Base-by-base conservation (phyloP, 2,113 vertebrate genomes). In the Sinocyclocheilus anshuiensis region DNA sequence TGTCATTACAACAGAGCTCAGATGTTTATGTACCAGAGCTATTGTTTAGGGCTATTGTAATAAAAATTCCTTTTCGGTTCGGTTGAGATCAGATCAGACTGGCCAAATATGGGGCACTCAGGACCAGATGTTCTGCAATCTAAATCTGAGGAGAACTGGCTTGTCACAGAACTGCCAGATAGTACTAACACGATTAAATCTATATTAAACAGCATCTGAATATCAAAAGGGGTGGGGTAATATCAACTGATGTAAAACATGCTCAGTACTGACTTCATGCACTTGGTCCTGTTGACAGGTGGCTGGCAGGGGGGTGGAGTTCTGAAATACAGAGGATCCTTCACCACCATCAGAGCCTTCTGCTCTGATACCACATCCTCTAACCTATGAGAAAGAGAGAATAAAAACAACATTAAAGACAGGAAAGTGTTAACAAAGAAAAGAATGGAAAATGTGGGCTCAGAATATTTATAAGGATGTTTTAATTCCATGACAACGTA, bases 311-410 rank as follows among this genome's bases (percentile, higher is more conserved):
- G 95, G 1, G 91, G 89, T 2, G 94, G 93, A 0, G 96, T 93
- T 83, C 96, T 93, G 89, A 97, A 96, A 33, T 97, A 93, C 63
- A 96, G 53, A 4, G 96, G 96, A 4, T 96, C 96, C 88, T 94
- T 98, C 55, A 99, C 94, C 90, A 99, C 94, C 96, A 99, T 97
- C 81, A 98, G 91, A 20, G 97, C 97, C 90, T 98, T 99, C 89
- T 97, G 96, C 72, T 97, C 94, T 36, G 94, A 94, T 22, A n/a
- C 67, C 20, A 71, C n/a, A 22, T 78, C 80, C 22, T 87, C 92
- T 20, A 87, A 81, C 50, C 94, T 95, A 57, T 24, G 36, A 85
- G 24, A 79, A 48, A 65, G 77, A 69, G 26, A 65, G 16, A 15
- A 65, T 4, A 84, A 57, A 76, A 79, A 63, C 7, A 4, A 45